These are phyloP conservation scores for Menidia menidia DNA, from an alignment of 2,797 vertebrate species.

Conservation along the genomic window DNA sequence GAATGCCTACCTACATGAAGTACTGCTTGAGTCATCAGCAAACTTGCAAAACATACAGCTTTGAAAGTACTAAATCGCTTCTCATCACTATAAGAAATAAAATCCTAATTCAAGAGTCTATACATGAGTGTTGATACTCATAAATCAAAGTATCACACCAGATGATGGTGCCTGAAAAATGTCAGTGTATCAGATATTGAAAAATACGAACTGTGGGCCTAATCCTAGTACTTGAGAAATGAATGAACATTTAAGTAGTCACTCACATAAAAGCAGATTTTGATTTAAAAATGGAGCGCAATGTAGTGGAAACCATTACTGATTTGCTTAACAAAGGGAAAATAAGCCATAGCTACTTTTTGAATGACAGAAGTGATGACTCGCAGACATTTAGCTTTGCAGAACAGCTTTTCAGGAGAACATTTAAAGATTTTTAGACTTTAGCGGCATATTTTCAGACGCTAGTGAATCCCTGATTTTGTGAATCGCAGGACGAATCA, in stretches of 20 bases:
- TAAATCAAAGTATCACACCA: neutral
- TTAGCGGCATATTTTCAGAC: conserved; percentile 2
- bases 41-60: conserved; percentile 1
- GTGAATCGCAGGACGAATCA: conserved; percentile 1
- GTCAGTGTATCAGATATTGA: too few species aligned
- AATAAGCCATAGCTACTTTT: neutral
- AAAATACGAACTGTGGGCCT: too few species aligned
- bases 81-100: neutral
- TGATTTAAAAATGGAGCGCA: neutral
- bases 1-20: neutral
- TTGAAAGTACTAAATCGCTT: neutral
- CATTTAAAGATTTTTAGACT: neutral
- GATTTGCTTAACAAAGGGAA: neutral
- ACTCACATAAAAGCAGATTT: neutral
- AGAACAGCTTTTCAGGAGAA: conserved; percentile 1
- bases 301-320: neutral
- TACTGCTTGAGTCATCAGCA: neutral
- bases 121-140: neutral
- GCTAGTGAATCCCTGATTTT: conserved; percentile 8
- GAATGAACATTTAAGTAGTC: neutral
- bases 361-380: neutral
- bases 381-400: conserved; percentile 4
- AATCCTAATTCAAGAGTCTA: neutral
- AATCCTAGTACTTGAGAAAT: neutral
- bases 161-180: neutral